Conservation (phyloP, 2,113 vertebrate genomes). For the Corythornis vintsioides region DNA sequence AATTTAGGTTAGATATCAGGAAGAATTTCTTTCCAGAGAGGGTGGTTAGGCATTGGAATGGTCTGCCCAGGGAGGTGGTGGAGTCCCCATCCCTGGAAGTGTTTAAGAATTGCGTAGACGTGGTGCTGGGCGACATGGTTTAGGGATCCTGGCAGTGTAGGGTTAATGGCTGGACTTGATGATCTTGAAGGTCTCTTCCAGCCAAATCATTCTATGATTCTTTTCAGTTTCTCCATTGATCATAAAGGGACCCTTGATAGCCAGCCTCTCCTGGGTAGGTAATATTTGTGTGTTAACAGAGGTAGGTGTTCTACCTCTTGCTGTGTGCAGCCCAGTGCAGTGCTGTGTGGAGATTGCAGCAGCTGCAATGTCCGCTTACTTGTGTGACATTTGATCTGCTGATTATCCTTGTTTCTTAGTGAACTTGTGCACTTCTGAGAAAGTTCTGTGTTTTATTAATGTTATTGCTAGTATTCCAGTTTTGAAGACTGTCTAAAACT, state of each 20-base stretch:
- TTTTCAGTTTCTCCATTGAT: neutral
- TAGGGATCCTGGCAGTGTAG: too few relatives aligned
- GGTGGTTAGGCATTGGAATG: too few relatives aligned
- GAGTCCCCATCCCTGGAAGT: too few relatives aligned
- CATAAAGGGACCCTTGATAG: neutral
- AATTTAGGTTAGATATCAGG: too few relatives aligned
- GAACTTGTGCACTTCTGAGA: neutral
- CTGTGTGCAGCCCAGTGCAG: neutral
- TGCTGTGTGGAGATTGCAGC: fast-evolving
- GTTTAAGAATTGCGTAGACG: too few relatives aligned
- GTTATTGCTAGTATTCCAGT: neutral
- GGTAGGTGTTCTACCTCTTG: neutral
- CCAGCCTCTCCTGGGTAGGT: neutral
- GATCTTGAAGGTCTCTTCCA: too few relatives aligned
- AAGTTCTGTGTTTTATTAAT: neutral
- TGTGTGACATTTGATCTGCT: neutral
- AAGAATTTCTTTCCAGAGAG: too few relatives aligned
- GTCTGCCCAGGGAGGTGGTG: too few relatives aligned
- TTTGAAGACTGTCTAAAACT: neutral
- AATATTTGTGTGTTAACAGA: fast-evolving
- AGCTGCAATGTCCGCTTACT: neutral
- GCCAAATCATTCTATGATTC: neutral
- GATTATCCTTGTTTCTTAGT: neutral
- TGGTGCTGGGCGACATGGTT: too few relatives aligned
- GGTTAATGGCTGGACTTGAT: too few relatives aligned